A percentile compares a stretch with the other conserved stretches of the same genome.
Conservation (phyloP, 2,888 invertebrate genomes). For the Hermaeophaga mercurialis region DNA sequence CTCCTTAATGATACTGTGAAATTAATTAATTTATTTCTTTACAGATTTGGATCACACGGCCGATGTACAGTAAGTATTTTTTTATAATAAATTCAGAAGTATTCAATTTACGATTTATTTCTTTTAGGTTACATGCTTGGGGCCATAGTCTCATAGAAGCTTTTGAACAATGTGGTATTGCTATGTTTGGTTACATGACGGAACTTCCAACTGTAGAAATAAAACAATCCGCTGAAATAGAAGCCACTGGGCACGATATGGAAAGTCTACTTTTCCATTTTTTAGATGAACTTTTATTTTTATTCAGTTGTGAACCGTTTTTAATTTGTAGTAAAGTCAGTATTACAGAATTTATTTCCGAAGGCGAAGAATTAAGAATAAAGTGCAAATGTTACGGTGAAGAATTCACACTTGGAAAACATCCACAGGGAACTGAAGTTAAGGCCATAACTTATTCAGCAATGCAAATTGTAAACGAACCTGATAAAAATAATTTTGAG, state of each 20-base stretch:
- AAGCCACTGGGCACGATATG: slow-evolving; percentile 88
- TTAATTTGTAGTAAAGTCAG: slow-evolving; percentile 86
- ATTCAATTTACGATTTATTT: not conserved
- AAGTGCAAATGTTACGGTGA: slow-evolving; percentile 88
- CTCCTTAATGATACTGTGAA: slow-evolving; percentile 3
- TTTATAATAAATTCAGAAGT: slow-evolving; percentile 52
- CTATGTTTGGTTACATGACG: slow-evolving; percentile 99
- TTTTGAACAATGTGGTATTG: slow-evolving; percentile 92
- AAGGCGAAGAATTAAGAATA: slow-evolving; percentile 76
- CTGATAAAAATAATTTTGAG: slow-evolving; percentile 76
- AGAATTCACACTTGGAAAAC: slow-evolving; percentile 88
- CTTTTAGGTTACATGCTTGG: slow-evolving; percentile 85
- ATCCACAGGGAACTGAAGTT: slow-evolving; percentile 97
- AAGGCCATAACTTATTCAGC: slow-evolving; percentile 99
- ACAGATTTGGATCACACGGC: slow-evolving; percentile 96
- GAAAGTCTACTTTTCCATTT: slow-evolving; percentile 88
- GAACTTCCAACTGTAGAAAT: slow-evolving; percentile 85
- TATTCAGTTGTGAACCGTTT: slow-evolving; percentile 91
- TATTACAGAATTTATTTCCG: slow-evolving; percentile 82
- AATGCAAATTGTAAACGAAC: slow-evolving; percentile 87
- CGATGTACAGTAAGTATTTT: slow-evolving; percentile 92
- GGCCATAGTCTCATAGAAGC: slow-evolving; percentile 85
- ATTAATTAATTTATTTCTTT: slow-evolving; percentile 51
- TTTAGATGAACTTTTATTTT: slow-evolving; percentile 90
- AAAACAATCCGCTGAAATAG: slow-evolving; percentile 76